Conservation (phyloP, 2,113 vertebrate genomes). For the Cavia porcellus region DNA sequence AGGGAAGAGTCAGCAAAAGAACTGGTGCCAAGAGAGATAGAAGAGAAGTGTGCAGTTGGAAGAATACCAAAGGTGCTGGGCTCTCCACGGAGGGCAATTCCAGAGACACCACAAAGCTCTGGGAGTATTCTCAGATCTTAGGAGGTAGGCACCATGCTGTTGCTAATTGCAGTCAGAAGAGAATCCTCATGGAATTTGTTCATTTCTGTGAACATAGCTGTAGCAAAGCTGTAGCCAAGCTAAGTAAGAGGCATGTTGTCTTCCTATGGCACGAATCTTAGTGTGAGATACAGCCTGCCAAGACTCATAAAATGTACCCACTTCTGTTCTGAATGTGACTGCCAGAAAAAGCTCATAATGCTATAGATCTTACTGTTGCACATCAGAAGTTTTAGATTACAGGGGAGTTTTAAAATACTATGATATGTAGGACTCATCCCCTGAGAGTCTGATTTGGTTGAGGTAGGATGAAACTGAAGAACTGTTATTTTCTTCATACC, state of each 20-base stretch:
- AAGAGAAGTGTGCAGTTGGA: conserved; percentile 56
- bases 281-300: conserved; percentile 63
- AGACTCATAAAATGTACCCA: conserved; percentile 64
- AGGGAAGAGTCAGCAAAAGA: conserved; percentile 68
- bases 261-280: conserved; percentile 70
- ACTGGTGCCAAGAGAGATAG: not conserved
- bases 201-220: conserved; percentile 67
- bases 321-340: conserved; percentile 63
- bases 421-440: not conserved
- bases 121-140: conserved; percentile 49
- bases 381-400: conserved; percentile 21
- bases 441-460: not conserved
- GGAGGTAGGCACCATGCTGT: conserved; percentile 66
- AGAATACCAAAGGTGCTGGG: conserved; percentile 45
- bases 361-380: conserved; percentile 9
- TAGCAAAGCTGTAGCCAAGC: conserved; percentile 61
- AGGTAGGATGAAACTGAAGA: not conserved
- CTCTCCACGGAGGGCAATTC: conserved; percentile 45
- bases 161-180: conserved; percentile 63
- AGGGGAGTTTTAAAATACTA: conserved; percentile 29
- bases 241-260: conserved; percentile 56
- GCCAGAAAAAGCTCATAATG: conserved; percentile 53
- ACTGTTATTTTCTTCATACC: not conserved
- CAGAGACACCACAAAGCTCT: conserved; percentile 52
- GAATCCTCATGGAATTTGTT: conserved; percentile 55